Base-by-base conservation (phyloP, 2,797 vertebrate genomes). In the Sebastes trivittatus region DNA sequence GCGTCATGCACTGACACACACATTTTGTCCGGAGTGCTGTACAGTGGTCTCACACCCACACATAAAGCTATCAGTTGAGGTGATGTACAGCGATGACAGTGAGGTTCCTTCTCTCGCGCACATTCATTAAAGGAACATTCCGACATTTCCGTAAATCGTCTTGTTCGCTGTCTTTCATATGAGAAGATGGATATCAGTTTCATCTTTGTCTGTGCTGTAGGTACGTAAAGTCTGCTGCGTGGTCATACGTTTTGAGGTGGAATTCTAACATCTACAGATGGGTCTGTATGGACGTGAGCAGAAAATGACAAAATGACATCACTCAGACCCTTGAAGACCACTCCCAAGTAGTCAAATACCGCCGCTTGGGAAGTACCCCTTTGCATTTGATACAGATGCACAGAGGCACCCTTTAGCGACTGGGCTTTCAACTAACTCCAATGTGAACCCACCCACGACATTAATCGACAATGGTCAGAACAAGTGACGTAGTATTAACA, bases 11-110 rank as follows among this genome's bases (percentile, higher is more conserved):
- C 84, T 72, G 86, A 86, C 81, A 91, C 81, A 71, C 76, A 78
- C 76, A 65, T 75, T 83, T 84, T 77, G 78, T 84, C 81, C n/a
- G 7, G 68, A 82, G 87, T 92, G 92, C 90, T 93, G 83, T 91
- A 92, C 91, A 93, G 77, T 77, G 78, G 75, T 85, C 84, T 90
- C 75, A 87, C 89, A 80, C 70, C 25, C 88, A 84, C 80, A 85
- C 85, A 72, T 90, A 92, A 91, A 92, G 89, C 88, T 92, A 87
- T 90, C 81, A 72, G 70, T 84, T 88, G 87, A 91, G 86, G 88
- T 88, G 88, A 84, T 88, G 83, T 38, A 84, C 81, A 88, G 86
- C 58, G 6, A 59, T 87, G 72, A 91, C 78, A 77, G 83, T 77
- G 78, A 88, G 42, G 55, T 71, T 87, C 65, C 22, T 25, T 70